Base-by-base conservation (phyloP, 2,113 vertebrate genomes). In the Eulacestoma nigropectus region DNA sequence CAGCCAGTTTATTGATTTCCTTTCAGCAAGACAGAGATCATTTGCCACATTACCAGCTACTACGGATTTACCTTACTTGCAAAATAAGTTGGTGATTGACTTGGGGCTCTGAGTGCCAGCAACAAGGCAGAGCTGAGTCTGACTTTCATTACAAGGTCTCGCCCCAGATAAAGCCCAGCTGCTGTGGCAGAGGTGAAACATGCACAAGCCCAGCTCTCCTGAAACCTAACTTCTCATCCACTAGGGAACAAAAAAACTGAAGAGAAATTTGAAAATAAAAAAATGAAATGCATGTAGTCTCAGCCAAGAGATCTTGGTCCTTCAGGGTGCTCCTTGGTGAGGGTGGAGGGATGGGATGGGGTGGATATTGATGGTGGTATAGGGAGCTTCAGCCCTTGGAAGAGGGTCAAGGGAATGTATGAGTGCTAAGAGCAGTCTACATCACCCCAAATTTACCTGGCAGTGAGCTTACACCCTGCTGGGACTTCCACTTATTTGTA, bases 391-490 rank as follows among this genome's bases (percentile, higher is more conserved):
- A 86, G 17, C 9, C 11, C 57, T 18, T 12, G 47, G 65, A 68
- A 49, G 52, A 41, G 32, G 19, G 39, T 13, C 16, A 29, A 13
- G 47, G 21, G 14, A 33, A 72, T 13, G 42, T 15, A 42, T 15
- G n/a, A 72, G 11, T 62, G 44, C 27, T 44, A 11, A 22, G 37
- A 6, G 35, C 67, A 44, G 8, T 9, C 16, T 20, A 7, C 33
- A 57, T 14, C 75, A n/a, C 7, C 41, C 47, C 52, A 41, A 23
- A 57, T 81, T 35, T 42, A 29, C 37, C 64, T 18, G 35, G n/a
- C 46, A 62, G 47, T 4, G 2, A 39, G 11, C 3, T 1, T 9
- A 4, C 35, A 56, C 2, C 12, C 9, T 16, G 4, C 11, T 3
- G 16, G 56, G 52, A 33, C 59, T 63, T 47, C 0, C 0, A 20